Conservation (phyloP, 2,113 vertebrate species). For the Meles meles region DNA sequence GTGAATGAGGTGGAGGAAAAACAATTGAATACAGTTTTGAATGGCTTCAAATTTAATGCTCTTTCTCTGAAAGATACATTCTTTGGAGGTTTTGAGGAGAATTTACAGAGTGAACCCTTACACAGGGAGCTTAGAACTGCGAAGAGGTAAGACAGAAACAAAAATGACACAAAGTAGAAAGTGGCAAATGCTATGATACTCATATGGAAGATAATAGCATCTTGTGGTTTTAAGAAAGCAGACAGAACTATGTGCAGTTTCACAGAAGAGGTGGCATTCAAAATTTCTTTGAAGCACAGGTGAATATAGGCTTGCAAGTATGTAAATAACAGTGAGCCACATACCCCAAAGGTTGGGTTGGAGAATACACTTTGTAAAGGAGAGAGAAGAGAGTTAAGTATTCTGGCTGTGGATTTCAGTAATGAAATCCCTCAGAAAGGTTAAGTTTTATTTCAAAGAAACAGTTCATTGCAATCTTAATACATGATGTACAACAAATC, state of each 20-base stretch:
- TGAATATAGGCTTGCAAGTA: neutral
- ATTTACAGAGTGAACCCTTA: neutral
- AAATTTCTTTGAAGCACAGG: neutral
- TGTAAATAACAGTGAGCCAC: neutral
- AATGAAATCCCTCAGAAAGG: neutral
- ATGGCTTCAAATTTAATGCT: neutral
- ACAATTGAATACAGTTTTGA: neutral
- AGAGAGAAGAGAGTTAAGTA: neutral
- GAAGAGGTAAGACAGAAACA: neutral
- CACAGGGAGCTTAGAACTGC: neutral
- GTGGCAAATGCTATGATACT: neutral
- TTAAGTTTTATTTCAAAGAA: neutral
- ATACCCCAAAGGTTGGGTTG: fast-evolving
- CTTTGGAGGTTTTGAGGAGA: neutral
- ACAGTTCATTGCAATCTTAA: neutral
- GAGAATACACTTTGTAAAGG: neutral
- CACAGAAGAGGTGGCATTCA: neutral
- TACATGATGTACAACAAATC: neutral
- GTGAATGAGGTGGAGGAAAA: neutral
- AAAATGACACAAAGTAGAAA: neutral
- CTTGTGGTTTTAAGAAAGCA: neutral
- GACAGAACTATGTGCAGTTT: neutral
- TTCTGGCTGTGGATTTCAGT: neutral
- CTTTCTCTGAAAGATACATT: neutral
- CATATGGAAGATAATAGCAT: neutral